A percentile compares a stretch with the other conserved stretches of the same genome.
These are phyloP conservation scores for Percopsis omiscomaycus DNA, from an alignment of 2,797 vertebrate genomes.

Conservation along the genomic window DNA sequence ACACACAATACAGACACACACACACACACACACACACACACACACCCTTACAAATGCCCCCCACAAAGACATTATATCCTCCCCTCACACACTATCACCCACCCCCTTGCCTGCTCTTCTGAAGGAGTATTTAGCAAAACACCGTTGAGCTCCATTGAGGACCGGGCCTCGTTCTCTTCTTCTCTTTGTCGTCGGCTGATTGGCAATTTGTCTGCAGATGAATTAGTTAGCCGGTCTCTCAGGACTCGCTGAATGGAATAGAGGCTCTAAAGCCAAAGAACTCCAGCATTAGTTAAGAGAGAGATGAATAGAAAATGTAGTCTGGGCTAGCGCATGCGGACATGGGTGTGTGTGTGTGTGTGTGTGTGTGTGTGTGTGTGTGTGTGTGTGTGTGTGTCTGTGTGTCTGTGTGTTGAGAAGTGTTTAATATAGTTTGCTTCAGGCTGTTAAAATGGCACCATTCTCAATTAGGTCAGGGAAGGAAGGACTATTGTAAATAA, in stretches of 20 bases:
- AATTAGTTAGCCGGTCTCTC: slow-evolving; percentile 73
- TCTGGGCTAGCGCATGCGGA: slow-evolving; percentile 11
- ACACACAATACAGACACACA: slow-evolving; percentile 47
- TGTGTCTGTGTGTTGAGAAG: slow-evolving; percentile 35
- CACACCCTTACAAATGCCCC: slow-evolving; percentile 51
- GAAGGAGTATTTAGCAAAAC: slow-evolving; percentile 73
- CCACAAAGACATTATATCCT: slow-evolving; percentile 27
- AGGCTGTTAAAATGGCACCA: slow-evolving; percentile 65
- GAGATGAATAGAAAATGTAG: slow-evolving; percentile 38
- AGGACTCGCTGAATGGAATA: slow-evolving; percentile 65
- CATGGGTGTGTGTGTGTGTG: slow-evolving; percentile 24
- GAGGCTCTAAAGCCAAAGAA: slow-evolving; percentile 66
- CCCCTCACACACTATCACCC: slow-evolving; percentile 7
- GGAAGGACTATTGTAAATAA: slow-evolving; percentile 30
- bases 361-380: background rate
- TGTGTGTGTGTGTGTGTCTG: slow-evolving; percentile 17
- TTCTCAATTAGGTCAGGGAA: slow-evolving; percentile 39
- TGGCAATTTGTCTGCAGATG: slow-evolving; percentile 78
- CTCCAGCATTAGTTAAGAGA: slow-evolving; percentile 63
- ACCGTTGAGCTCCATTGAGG: slow-evolving; percentile 68
- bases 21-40: slow-evolving; percentile 19
- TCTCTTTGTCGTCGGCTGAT: slow-evolving; percentile 73
- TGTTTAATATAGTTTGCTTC: slow-evolving; percentile 28
- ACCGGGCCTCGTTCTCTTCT: slow-evolving; percentile 62
- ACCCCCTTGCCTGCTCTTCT: slow-evolving; percentile 38